phyloP scores from a whole-genome alignment of 2,888 invertebrate genomes.

The Escarpia spicata region DNA sequence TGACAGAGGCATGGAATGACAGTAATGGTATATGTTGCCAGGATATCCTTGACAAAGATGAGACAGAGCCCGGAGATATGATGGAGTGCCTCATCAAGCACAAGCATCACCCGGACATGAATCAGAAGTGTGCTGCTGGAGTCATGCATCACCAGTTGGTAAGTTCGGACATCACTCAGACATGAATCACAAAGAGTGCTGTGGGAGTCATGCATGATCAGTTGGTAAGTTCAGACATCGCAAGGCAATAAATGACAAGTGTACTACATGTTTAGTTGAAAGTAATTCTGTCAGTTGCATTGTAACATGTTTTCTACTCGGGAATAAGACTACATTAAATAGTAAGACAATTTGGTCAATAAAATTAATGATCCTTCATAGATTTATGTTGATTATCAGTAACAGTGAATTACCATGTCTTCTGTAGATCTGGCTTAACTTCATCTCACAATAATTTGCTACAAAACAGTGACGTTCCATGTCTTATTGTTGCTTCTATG shows the following conservation, averaged over 20 bases:
- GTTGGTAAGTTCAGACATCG: conserved; percentile 67
- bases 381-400: no score
- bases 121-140: conserved; percentile 87
- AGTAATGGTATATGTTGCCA: background rate
- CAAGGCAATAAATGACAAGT: background rate
- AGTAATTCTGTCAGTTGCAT: no score
- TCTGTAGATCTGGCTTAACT: background rate
- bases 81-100: conserved; percentile 93
- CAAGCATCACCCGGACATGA: conserved; percentile 86
- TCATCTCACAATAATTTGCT: background rate
- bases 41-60: conserved; percentile 33
- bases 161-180: conserved; percentile 22
- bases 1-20: no score
- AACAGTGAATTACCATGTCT: background rate
- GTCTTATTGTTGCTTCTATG: conserved; percentile 30
- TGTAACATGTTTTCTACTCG: no score
- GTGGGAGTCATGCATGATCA: conserved; percentile 97
- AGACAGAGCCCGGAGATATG: conserved; percentile 75
- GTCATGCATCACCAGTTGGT: conserved; percentile 95
- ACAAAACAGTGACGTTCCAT: background rate
- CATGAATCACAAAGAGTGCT: conserved; percentile 68
- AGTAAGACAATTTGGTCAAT: no score
- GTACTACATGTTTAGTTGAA: no score
- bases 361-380: no score
- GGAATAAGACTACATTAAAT: background rate